Conservation (phyloP, 2,888 invertebrate genomes). For the Hirtodrosophila confusa region DNA sequence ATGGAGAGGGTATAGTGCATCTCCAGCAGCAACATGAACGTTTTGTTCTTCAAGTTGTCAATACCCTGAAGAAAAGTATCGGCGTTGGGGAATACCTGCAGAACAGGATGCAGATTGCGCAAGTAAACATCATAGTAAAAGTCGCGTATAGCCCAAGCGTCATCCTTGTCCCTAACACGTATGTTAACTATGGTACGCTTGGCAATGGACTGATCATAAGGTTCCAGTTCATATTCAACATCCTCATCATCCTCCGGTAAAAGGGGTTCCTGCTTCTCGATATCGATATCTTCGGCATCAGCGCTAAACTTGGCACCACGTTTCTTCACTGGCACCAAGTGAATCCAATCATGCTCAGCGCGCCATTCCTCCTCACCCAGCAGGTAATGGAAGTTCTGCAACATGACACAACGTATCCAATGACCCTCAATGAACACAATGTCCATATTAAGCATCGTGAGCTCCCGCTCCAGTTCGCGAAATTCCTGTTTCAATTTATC, state of each 20-base stretch:
- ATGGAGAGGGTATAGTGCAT: constrained; percentile 82
- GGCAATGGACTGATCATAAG: constrained; percentile 78
- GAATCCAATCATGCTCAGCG: constrained; percentile 82
- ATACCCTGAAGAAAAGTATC: constrained; percentile 76
- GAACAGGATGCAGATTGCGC: constrained; percentile 74
- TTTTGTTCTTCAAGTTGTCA: constrained; percentile 79
- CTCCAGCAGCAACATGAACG: constrained; percentile 81
- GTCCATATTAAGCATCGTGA: constrained; percentile 81
- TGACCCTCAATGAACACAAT: constrained; percentile 83
- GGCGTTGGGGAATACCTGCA: constrained; percentile 80
- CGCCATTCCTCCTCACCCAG: constrained; percentile 83
- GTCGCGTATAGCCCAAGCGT: constrained; percentile 82
- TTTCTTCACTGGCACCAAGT: constrained; percentile 56
- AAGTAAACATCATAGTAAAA: constrained; percentile 81
- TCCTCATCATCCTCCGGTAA: constrained; percentile 51
- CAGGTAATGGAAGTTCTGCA: constrained; percentile 84
- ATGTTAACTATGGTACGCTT: constrained; percentile 78
- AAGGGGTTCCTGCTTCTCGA: constrained; percentile 14
- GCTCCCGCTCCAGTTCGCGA: constrained; percentile 68
- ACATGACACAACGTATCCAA: constrained; percentile 81
- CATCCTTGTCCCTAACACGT: constrained; percentile 80
- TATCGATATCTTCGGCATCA: constrained; percentile 32
- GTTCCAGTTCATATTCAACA: constrained; percentile 73
- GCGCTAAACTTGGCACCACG: constrained; percentile 49
- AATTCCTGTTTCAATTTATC: constrained; percentile 73